Evolutionary conservation across 2,113 vertebrate species (phyloP).

Genomic region (Machaerirhynchus nigripectus): DNA sequence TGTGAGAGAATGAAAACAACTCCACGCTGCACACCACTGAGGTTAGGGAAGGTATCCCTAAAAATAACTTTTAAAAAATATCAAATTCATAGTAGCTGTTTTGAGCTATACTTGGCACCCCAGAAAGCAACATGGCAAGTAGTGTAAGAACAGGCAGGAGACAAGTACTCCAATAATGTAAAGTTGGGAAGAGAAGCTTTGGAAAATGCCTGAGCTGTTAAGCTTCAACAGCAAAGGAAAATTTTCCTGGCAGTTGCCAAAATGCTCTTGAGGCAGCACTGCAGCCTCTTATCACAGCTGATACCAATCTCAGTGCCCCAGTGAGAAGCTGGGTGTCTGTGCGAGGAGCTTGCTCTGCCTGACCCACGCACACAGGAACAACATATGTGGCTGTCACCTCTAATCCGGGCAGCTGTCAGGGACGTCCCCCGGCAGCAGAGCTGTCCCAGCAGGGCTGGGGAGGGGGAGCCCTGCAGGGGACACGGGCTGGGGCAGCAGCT

Average conservation of each 20-base stretch:
- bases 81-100: not conserved
- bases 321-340: not conserved
- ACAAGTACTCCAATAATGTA: not conserved
- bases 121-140: not conserved
- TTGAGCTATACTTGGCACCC: not conserved
- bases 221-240: not conserved
- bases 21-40: not conserved
- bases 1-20: not conserved
- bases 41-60: not conserved
- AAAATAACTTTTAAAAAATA: not conserved
- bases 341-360: not conserved
- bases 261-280: not conserved
- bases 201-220: not conserved
- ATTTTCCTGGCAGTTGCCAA: not conserved
- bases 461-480: not conserved
- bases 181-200: not conserved
- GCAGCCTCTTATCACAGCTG: not conserved
- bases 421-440: not conserved
- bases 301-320: accelerated
- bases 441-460: not conserved
- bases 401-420: accelerated
- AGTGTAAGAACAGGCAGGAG: not conserved
- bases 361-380: accelerated
- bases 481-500: not conserved
- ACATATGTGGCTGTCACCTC: not conserved